Evolutionary conservation across 2,888 invertebrate species (phyloP), one percentile per base, ranked within the genome.

Genomic region (Graphium colonna): DNA sequence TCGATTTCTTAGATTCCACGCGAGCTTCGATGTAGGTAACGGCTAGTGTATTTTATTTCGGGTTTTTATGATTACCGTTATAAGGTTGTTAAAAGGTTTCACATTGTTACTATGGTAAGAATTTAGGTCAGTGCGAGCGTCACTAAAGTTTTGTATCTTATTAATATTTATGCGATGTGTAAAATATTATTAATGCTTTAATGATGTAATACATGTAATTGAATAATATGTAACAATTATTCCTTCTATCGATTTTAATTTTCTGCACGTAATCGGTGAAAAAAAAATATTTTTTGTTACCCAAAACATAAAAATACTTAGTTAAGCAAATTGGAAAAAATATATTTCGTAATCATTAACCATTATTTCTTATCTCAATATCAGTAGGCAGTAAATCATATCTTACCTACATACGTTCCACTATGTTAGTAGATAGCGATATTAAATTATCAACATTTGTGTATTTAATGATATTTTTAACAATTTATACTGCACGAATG

Each of bases 291-390:
- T n/a, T n/a, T n/a, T n/a, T n/a, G n/a, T n/a, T n/a, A n/a, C n/a
- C n/a, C n/a, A n/a, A n/a, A n/a, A n/a, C n/a, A n/a, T n/a, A n/a
- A n/a, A n/a, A n/a, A n/a, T n/a, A n/a, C n/a, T 21, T 21, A 21
- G 3, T 21, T 5, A 3, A 21, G 31, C 1, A 31, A 17, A 9
- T 49, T 40, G 28, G 26, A 40, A 33, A 12, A 18, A 18, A 15
- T 43, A 15, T 51, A 39, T 36, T 33, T 28, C 13, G 21, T 21
- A 38, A 49, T 56, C 49, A 73, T 75, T 71, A 70, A 67, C 56
- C 65, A 55, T 51, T 57, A 52, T 68, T 75, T 69, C 74, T 79
- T 79, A 79, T 81, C 79, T 71, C 54, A 68, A 63, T 74, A 75
- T 73, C 76, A 71, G 72, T 75, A 77, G 44, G 49, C 43, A 38